A percentile compares a stretch with the other conserved stretches of the same genome.
These are phyloP conservation scores for Myripristis jacobus DNA, from an alignment of 2,797 vertebrate genomes.

Conservation along the genomic window DNA sequence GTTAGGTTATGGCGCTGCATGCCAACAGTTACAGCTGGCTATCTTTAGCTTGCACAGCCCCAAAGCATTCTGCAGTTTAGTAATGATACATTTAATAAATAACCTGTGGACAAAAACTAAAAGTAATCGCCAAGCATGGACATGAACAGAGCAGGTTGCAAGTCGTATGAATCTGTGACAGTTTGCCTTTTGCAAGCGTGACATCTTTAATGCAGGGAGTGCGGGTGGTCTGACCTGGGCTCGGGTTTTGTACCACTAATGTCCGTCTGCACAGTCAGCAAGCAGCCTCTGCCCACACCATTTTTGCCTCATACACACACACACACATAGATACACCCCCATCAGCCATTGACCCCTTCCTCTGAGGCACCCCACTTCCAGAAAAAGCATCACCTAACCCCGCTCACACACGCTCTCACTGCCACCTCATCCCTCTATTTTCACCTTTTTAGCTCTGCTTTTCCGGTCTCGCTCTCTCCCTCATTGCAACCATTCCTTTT, in stretches of 20 bases:
- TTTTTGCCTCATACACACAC: neutral
- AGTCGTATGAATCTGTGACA: conserved; percentile 21
- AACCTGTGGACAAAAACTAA: conserved; percentile 7
- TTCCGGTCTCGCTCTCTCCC: conserved; percentile 27
- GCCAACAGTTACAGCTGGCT: conserved; percentile 12
- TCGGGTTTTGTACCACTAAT: conserved; percentile 62
- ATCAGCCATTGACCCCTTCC: conserved; percentile 34
- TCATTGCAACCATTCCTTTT: conserved; percentile 52
- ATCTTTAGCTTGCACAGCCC: neutral
- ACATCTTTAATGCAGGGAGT: conserved; percentile 31
- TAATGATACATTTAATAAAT: neutral
- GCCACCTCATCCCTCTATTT: conserved; percentile 56
- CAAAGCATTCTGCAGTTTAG: neutral
- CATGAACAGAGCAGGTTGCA: neutral
- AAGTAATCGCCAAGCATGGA: neutral
- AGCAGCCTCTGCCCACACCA: conserved; percentile 13
- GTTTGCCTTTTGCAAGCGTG: conserved; percentile 17
- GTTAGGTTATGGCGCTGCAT: conserved; percentile 4
- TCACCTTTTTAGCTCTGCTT: conserved; percentile 33
- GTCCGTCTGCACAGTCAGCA: conserved; percentile 59
- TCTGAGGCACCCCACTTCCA: conserved; percentile 21
- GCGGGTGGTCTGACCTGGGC: conserved; percentile 60
- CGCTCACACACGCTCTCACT: conserved; percentile 21
- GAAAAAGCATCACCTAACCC: conserved; percentile 19
- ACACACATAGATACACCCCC: conserved; percentile 27